A percentile compares a stretch with the other conserved stretches of the same genome.
Conservation (phyloP, 2,113 vertebrate genomes). For the Dryoscopus gambensis region DNA sequence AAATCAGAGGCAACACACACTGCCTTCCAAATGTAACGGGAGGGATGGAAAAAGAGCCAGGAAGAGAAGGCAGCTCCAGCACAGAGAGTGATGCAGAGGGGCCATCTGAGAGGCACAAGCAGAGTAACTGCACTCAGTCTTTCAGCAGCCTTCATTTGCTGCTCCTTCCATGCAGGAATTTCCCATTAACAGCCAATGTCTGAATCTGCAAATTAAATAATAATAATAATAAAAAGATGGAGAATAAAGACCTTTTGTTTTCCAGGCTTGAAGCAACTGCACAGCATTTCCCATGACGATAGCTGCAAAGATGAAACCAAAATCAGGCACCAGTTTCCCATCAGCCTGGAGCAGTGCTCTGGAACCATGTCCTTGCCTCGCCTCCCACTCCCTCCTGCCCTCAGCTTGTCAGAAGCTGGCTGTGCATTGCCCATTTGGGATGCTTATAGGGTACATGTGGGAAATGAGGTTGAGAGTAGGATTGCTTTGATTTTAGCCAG, state of each 20-base stretch:
- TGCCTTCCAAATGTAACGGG: constrained; percentile 16
- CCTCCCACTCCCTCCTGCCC: neutral
- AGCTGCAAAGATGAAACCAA: neutral
- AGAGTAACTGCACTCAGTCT: neutral
- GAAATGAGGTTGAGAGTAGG: neutral
- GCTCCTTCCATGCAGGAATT: neutral
- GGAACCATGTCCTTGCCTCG: neutral
- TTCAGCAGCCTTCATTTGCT: neutral
- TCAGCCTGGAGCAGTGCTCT: neutral
- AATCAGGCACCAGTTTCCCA: neutral
- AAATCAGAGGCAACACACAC: neutral
- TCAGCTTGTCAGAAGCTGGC: neutral
- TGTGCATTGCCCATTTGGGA: neutral
- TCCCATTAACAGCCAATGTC: neutral
- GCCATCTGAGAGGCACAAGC: neutral
- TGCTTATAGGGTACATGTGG: neutral
- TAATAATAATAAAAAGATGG: neutral
- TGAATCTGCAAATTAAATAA: neutral
- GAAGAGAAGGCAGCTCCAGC: neutral
- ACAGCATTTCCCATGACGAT: neutral
- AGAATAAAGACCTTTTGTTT: neutral
- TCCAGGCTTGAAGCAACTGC: neutral
- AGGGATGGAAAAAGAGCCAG: neutral
- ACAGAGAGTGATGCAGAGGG: neutral
- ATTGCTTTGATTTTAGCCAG: neutral